phyloP scores from a whole-genome alignment of 2,888 invertebrate species.

The Prionchulus punctatus region DNA sequence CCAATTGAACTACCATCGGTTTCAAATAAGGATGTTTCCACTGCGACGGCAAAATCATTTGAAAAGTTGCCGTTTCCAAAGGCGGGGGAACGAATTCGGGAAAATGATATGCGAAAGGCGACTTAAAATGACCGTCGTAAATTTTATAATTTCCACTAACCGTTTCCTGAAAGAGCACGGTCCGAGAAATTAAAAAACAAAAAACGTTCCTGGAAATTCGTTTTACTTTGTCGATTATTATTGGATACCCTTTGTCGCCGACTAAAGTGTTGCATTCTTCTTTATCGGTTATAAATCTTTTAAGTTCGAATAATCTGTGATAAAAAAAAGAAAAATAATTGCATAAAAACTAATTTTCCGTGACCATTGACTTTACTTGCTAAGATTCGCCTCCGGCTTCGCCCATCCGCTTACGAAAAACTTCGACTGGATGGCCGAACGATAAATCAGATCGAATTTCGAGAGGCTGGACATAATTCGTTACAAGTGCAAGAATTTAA shows the following conservation, averaged over 20 bases:
- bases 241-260: too few relatives aligned
- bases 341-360: too few relatives aligned
- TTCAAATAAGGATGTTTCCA: background rate
- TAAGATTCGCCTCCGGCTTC: too few relatives aligned
- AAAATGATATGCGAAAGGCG: slow-evolving; percentile 62
- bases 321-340: too few relatives aligned
- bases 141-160: slow-evolving; percentile 53
- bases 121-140: slow-evolving; percentile 68
- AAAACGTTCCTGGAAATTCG: too few relatives aligned
- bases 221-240: background rate
- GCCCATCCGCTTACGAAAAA: too few relatives aligned
- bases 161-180: slow-evolving; percentile 51
- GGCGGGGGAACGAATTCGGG: slow-evolving; percentile 73
- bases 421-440: too few relatives aligned
- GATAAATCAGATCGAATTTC: too few relatives aligned
- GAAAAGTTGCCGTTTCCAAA: slow-evolving; percentile 49
- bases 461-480: too few relatives aligned
- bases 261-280: background rate
- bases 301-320: background rate
- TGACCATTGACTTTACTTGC: too few relatives aligned
- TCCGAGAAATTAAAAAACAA: too few relatives aligned
- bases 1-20: slow-evolving; percentile 62
- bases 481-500: too few relatives aligned
- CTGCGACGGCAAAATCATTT: slow-evolving; percentile 1
- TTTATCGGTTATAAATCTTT: background rate